Base-by-base conservation (phyloP, 2,797 vertebrate species). In the Dicrostonyx torquatus region DNA sequence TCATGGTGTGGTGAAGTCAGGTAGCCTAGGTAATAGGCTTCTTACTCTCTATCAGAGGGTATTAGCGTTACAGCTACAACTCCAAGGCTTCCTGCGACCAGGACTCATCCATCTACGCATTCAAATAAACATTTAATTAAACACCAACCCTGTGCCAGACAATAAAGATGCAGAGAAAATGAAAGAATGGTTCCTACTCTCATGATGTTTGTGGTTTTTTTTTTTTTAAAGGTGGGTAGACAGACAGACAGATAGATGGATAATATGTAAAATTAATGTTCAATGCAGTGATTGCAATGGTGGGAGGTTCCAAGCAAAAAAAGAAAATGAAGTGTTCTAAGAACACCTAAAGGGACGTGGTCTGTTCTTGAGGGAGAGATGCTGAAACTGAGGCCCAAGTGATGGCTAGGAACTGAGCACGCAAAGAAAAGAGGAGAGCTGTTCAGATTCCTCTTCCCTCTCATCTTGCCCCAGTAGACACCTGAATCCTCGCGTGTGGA, bases 391-490 rank as follows among this genome's bases (percentile, higher is more conserved):
- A 77, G 76, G n/a, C 60, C n/a, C 43, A 40, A 94, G 17, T 68
- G 72, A 72, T 50, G 37, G 18, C 66, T 87, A 70, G 64, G 60
- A 72, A 64, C 75, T 29, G 18, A 37, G 60, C 12, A 11, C 53
- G 6, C 78, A 43, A 83, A 90, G 29, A 92, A 22, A 90, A 17
- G 55, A 87, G 1, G 45, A 11, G 53, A 88, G 22, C 55, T 18
- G 7, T 26, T 80, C 24, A 6, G 76, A 77, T 20, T 37, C 48
- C 26, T 82, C 34, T 89, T 91, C 29, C 64, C 43, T 79, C 73
- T 95, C 92, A 78, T 66, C 13, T 66, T n/a, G 48, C 43, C 88
- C 12, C 4, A 66, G 34, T 9, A 60, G 95, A 97, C 96, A 94
- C 75, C 50, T 48, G 73, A 96, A 43, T 85, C 94, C 45, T 22